phyloP scores from a whole-genome alignment of 2,888 invertebrate genomes.

The Lamellibrachia columna region DNA sequence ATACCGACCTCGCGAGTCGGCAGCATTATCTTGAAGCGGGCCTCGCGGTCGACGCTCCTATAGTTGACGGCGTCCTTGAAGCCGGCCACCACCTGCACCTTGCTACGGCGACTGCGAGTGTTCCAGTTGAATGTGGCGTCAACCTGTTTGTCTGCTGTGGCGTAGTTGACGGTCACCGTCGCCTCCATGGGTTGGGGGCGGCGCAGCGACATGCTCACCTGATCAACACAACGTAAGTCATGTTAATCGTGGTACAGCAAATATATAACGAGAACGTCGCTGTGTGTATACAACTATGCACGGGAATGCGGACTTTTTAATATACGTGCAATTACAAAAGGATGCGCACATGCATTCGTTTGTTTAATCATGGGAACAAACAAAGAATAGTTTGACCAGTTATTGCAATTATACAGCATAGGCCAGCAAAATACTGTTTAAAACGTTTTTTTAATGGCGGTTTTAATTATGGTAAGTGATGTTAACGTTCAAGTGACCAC shows the following conservation, averaged over 20 bases:
- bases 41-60: slow-evolving; percentile 24
- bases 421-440: no score
- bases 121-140: slow-evolving; percentile 55
- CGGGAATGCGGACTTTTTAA: neutral
- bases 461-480: no score
- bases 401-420: no score
- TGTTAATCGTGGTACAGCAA: neutral
- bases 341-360: no score
- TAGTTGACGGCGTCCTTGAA: slow-evolving; percentile 32
- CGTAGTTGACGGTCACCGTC: slow-evolving; percentile 25
- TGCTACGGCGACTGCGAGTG: slow-evolving; percentile 38
- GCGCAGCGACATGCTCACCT: slow-evolving; percentile 34
- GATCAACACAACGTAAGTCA: neutral
- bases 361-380: neutral
- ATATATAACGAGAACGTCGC: neutral
- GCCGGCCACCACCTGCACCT: slow-evolving; percentile 33
- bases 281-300: neutral
- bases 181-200: slow-evolving; percentile 34
- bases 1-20: slow-evolving; percentile 31
- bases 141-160: slow-evolving; percentile 13
- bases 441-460: no score
- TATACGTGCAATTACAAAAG: neutral
- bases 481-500: no score
- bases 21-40: slow-evolving; percentile 27
- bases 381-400: neutral